Evolutionary conservation across 2,888 invertebrate species (phyloP).

Genomic region (Cerastoderma edule): DNA sequence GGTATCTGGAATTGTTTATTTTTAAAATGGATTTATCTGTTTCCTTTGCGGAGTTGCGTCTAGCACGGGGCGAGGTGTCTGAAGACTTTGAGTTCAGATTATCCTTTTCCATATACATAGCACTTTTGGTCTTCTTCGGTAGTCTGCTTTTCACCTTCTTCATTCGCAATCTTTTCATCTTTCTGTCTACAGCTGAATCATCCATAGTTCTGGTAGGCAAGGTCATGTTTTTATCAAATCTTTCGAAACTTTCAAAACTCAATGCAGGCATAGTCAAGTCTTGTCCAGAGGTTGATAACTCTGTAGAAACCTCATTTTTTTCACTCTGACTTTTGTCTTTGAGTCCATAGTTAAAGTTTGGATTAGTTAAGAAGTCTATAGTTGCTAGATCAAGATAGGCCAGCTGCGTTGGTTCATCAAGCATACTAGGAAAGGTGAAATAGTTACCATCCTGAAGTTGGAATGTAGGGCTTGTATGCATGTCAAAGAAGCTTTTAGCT

Average conservation of each 20-base stretch:
- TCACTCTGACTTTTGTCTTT: slow-evolving; percentile 32
- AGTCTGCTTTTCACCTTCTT: slow-evolving; percentile 42
- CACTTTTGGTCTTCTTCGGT: slow-evolving; percentile 24
- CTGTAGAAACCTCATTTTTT: slow-evolving; percentile 45
- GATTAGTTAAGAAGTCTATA: slow-evolving; percentile 59
- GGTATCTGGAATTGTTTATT: not conserved
- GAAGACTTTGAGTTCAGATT: not conserved
- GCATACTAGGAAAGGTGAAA: slow-evolving; percentile 55
- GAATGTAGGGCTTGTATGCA: slow-evolving; percentile 51
- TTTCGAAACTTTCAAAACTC: slow-evolving; percentile 18
- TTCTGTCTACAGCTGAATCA: slow-evolving; percentile 21
- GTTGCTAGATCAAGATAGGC: slow-evolving; percentile 60
- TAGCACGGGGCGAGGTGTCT: not conserved
- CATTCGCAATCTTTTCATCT: slow-evolving; percentile 42
- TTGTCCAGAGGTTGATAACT: slow-evolving; percentile 22
- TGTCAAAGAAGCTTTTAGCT: slow-evolving; percentile 39
- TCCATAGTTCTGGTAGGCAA: slow-evolving; percentile 5
- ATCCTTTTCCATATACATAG: not conserved
- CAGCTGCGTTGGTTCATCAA: slow-evolving; percentile 60
- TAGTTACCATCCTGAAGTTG: slow-evolving; percentile 55
- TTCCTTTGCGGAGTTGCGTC: slow-evolving; percentile 10
- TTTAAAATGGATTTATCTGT: slow-evolving; percentile 9
- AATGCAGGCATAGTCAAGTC: slow-evolving; percentile 21
- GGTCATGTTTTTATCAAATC: slow-evolving; percentile 10
- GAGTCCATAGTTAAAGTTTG: slow-evolving; percentile 34